Evolutionary conservation across 2,113 vertebrate genomes (phyloP), one percentile per base, ranked within the genome.

Genomic region (Nanger granti): DNA sequence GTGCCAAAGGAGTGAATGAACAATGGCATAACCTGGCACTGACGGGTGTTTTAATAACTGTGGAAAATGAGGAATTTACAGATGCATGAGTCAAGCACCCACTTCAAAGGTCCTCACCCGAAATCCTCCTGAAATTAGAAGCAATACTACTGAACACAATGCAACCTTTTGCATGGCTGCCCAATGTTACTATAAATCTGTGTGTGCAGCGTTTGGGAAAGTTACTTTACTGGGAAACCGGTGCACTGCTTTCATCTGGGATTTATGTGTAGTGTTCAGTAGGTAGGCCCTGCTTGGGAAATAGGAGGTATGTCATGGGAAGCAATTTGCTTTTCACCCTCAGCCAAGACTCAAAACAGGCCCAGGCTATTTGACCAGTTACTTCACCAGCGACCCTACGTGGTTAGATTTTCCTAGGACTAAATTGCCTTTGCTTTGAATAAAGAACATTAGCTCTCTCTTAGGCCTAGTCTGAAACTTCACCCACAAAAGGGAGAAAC

Each of bases 1-100:
- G 2, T 98, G 98, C 97, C 98, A 98, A 96, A 90, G 62, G 66
- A 98, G 94, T 44, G 84, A 97, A 97, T 98, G 98, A 98, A 99
- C 98, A 98, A 98, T 8, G 92, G 98, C 89, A 96, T 97, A 97
- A 76, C 93, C 98, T 98, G 98, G 98, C 98, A 98, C 80, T 17
- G 54, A 84, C 7, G 89, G 94, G 52, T 59, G 55, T 98, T 98
- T 98, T 98, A 98, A 94, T 97, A 98, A 98, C 17, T 84, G 98
- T 98, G 97, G 98, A 98, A 99, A 98, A 98, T 57, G 87, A 98
- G 92, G 97, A 98, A 98, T 99, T 98, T 98, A 97, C 94, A 98
- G 98, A 97, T 55, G 52, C 13, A 57, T 98, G 98, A 99, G 97
- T 98, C 98, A 98, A 93, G 85, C 89, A 98, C 94, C 98, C 97